Evolutionary conservation across 2,113 vertebrate genomes (phyloP), one percentile per base, ranked within the genome.

Genomic region (Odocoileus virginianus): DNA sequence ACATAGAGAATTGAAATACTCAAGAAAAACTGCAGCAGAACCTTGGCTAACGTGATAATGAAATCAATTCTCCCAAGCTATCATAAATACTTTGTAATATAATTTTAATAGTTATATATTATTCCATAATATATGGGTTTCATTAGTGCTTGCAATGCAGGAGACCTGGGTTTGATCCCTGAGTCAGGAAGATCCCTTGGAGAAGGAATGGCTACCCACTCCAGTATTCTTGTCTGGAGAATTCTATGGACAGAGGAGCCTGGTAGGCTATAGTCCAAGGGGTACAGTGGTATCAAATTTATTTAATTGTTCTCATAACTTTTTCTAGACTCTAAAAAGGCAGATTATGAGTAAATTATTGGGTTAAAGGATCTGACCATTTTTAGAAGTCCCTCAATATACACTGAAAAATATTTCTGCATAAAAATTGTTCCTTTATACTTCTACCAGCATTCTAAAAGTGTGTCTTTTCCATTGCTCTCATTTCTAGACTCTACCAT

Each of bases 351-450:
- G 33, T 81, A 21, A 78, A 83, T 71, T 89, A 58, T 45, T 55
- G 33, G 83, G 36, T 92, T 89, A 94, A 76, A 92, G 7, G 16
- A 95, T 71, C 3, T 79, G 40, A 58, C 93, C 33, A 54, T 79
- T 88, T 97, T 67, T 86, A 16, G 61, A 61, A 94, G 50, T 25
- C 14, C 45, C 28, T 93, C 21, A 96, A 45, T 78, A 93, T 1
- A 91, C 6, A 91, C 6, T 64, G n/a, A 33, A 96, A 91, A 96
- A 89, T 96, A 86, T 36, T 91, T 93, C 61, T 97, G 58, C 4
- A 50, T 21, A 64, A 96, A 79, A 96, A 81, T 57, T 93, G 1
- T 55, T 61, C 12, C 33, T 89, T 95, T 95, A 83, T 61, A 78
- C 57, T 90, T 93, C 15, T 25, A 57, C 21, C 25, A 86, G 40